Evolutionary conservation across 2,797 vertebrate genomes (phyloP).

Genomic region (Falco rusticolus): DNA sequence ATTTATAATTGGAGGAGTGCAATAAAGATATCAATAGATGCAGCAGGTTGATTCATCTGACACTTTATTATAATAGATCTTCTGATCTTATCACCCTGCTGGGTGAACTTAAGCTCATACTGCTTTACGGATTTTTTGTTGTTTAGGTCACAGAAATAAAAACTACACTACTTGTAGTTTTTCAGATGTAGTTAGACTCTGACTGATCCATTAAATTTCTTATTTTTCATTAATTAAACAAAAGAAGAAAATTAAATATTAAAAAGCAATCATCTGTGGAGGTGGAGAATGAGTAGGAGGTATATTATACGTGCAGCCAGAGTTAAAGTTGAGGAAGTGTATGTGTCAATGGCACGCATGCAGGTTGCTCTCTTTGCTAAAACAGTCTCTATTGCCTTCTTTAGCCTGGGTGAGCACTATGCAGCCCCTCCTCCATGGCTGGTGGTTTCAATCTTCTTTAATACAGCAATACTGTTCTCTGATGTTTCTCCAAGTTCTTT

Average conservation of each 20-base stretch:
- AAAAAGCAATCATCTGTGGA: constrained; percentile 13
- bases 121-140: not conserved
- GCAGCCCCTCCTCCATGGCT: not conserved
- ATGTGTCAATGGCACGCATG: not conserved
- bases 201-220: not conserved
- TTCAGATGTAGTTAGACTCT: not conserved
- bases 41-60: constrained; percentile 54
- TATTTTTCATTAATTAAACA: constrained; percentile 43
- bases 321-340: not conserved
- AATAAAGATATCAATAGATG: constrained; percentile 51
- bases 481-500: constrained; percentile 16
- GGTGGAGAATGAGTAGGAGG: not conserved
- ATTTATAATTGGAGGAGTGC: constrained; percentile 43
- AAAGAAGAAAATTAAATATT: constrained; percentile 38
- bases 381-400: not conserved
- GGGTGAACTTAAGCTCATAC: constrained; percentile 15
- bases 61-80: constrained; percentile 49
- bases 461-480: not conserved
- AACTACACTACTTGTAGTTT: not conserved
- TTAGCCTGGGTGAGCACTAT: not conserved
- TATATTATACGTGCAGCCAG: not conserved
- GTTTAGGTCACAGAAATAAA: constrained; percentile 18
- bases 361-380: constrained; percentile 1
- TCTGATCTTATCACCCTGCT: constrained; percentile 37
- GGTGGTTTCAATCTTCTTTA: not conserved